These are phyloP conservation scores for Beris chalybata DNA, from an alignment of 2,888 invertebrate species.

Conservation along the genomic window DNA sequence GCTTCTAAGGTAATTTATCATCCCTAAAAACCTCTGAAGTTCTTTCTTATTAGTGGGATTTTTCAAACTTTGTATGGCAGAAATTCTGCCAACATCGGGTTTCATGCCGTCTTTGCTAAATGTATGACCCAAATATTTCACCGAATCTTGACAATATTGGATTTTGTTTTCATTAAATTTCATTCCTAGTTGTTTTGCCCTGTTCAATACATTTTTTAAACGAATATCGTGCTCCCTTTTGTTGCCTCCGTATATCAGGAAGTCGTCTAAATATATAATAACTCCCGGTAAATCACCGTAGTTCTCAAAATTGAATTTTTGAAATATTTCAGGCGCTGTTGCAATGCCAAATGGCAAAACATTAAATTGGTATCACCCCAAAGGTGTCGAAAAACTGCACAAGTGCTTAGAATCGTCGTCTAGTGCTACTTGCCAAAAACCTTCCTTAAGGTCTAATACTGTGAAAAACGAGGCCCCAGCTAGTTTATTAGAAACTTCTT, in stretches of 20 bases:
- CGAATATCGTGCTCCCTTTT: conserved; percentile 42
- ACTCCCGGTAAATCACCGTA: conserved; percentile 42
- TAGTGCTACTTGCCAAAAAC: conserved; percentile 2
- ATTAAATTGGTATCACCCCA: conserved; percentile 31
- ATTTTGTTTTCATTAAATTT: conserved; percentile 46
- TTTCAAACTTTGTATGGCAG: conserved; percentile 27
- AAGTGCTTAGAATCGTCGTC: conserved; percentile 47
- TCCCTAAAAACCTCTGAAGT: conserved; percentile 31
- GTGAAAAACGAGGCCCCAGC: too few species aligned
- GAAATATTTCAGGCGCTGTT: conserved; percentile 43
- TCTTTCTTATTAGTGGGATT: conserved; percentile 32
- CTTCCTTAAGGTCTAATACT: too few species aligned
- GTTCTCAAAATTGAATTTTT: conserved; percentile 37
- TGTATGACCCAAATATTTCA: conserved; percentile 45
- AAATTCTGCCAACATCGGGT: conserved; percentile 33
- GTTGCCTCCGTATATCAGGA: conserved; percentile 37
- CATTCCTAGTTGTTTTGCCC: conserved; percentile 41
- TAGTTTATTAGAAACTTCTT: too few species aligned
- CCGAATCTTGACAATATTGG: conserved; percentile 9
- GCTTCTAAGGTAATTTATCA: conserved; percentile 5
- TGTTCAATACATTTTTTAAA: conserved; percentile 41
- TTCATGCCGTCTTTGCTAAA: conserved; percentile 33
- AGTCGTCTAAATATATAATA: conserved; percentile 47
- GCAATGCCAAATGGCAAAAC: conserved; percentile 24
- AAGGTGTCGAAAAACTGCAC: conserved; percentile 44